These are phyloP conservation scores for Keiferia lycopersicella DNA, from an alignment of 2,888 invertebrate genomes.

Conservation along the genomic window DNA sequence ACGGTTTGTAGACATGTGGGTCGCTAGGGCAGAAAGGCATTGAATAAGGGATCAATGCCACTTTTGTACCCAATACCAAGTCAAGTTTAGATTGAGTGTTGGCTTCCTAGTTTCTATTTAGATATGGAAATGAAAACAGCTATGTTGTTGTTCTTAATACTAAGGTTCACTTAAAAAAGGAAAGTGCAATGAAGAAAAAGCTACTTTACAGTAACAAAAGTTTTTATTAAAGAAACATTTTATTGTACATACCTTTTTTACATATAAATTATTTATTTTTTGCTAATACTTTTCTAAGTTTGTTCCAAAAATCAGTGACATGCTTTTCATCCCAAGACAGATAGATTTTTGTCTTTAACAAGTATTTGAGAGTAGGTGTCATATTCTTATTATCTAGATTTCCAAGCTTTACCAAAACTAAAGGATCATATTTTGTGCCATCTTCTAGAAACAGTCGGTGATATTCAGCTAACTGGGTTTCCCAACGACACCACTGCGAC, in stretches of 20 bases:
- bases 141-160: not conserved
- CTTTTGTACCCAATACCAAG: not conserved
- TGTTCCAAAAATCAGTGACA: conserved; percentile 68
- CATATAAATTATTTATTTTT: conserved; percentile 36
- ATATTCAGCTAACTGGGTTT: conserved; percentile 85
- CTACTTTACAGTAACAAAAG: not conserved
- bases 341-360: conserved; percentile 84
- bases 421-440: conserved; percentile 77
- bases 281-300: conserved; percentile 57
- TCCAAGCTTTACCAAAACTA: conserved; percentile 83
- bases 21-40: not conserved
- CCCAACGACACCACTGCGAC: conserved; percentile 88
- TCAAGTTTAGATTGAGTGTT: too few species aligned
- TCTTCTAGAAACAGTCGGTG: conserved; percentile 83
- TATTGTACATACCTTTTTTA: too few species aligned
- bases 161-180: not conserved
- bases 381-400: conserved; percentile 78
- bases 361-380: conserved; percentile 82
- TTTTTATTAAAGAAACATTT: not conserved
- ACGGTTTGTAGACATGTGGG: not conserved
- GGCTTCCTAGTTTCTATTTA: not conserved
- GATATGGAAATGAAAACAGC: not conserved
- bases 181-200: not conserved
- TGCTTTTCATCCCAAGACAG: conserved; percentile 81
- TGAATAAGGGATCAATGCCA: conserved; percentile 2